phyloP scores from a whole-genome alignment of 2,888 invertebrate species.

The Drosophila barbarae region DNA sequence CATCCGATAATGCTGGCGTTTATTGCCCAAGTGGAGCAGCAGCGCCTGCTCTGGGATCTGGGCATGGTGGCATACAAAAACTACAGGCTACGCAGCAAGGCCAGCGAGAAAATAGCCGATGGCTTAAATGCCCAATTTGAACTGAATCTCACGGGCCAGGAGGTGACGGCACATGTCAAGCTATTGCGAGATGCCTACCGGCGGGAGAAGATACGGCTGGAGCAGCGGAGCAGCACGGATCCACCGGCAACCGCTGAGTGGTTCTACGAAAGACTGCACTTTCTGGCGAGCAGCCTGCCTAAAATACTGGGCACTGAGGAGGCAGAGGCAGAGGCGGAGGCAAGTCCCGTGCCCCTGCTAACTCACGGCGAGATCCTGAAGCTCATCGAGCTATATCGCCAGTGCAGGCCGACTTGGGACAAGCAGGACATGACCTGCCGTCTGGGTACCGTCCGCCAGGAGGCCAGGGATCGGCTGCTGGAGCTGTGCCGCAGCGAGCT shows the following conservation, averaged over 20 bases:
- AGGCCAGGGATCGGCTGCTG: constrained; percentile 31
- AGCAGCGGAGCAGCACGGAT: not conserved
- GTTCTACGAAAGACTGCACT: constrained; percentile 29
- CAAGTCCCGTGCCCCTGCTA: constrained; percentile 9
- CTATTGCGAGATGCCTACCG: constrained; percentile 24
- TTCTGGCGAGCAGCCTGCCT: constrained; percentile 19
- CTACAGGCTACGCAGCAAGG: constrained; percentile 27
- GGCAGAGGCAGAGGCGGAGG: not conserved
- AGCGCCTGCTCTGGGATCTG: constrained; percentile 37
- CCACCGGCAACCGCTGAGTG: constrained; percentile 10
- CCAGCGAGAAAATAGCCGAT: constrained; percentile 27
- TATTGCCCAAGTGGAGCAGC: constrained; percentile 29
- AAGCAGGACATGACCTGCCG: constrained; percentile 46
- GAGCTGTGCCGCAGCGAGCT: constrained; percentile 39
- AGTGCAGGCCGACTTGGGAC: constrained; percentile 35
- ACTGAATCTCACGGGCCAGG: constrained; percentile 12
- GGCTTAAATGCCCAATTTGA: constrained; percentile 24
- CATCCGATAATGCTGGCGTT: constrained; percentile 49
- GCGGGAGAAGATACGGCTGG: constrained; percentile 24
- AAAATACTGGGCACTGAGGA: not conserved
- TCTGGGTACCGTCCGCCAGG: constrained; percentile 32
- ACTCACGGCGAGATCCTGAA: constrained; percentile 29
- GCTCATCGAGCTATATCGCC: constrained; percentile 45
- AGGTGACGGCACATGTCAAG: constrained; percentile 24
- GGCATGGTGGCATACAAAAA: constrained; percentile 28